Evolutionary conservation across 1,140 invertebrate species (phyloP).

Genomic region (Drosophila novamexicana): DNA sequence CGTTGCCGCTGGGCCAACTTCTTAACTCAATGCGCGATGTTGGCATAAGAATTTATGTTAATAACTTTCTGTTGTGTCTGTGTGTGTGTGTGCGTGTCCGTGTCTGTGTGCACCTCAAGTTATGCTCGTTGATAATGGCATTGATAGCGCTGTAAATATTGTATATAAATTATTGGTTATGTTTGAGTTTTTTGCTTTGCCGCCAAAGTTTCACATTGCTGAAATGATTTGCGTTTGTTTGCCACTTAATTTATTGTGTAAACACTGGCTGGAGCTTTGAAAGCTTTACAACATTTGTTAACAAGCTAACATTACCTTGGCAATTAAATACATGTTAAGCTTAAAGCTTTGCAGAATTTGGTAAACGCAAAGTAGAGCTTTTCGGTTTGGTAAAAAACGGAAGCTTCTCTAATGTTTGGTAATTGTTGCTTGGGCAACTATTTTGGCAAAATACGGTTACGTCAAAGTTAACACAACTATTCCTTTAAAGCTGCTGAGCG

Average conservation of each 20-base stretch:
- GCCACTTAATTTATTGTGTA: conserved; percentile 23
- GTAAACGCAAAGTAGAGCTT: conserved; percentile 8
- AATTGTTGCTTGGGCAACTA: background rate
- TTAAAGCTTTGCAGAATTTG: conserved; percentile 18
- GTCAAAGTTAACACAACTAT: too few species aligned
- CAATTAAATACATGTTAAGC: background rate
- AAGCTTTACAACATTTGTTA: conserved; percentile 33
- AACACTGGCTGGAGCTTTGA: conserved; percentile 39
- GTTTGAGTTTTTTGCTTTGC: conserved; percentile 16
- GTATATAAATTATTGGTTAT: conserved; percentile 49
- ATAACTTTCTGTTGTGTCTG: conserved; percentile 64
- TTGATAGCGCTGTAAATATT: conserved; percentile 75
- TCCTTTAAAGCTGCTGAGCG: too few species aligned
- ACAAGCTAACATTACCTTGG: background rate
- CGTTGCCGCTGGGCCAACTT: conserved; percentile 9
- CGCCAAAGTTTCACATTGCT: conserved; percentile 21
- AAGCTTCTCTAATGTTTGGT: background rate
- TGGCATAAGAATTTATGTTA: conserved; percentile 76
- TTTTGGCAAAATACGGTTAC: too few species aligned
- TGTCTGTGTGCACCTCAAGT: conserved; percentile 43
- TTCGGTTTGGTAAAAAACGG: background rate
- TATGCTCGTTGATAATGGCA: conserved; percentile 73
- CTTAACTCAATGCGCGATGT: conserved; percentile 50
- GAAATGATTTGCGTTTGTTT: conserved; percentile 16
- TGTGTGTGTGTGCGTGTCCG: conserved; percentile 17